A percentile compares a stretch with the other conserved stretches of the same genome.
These are phyloP conservation scores for Plutomurus gul DNA, from an alignment of 1,140 invertebrate species.

Conservation along the genomic window DNA sequence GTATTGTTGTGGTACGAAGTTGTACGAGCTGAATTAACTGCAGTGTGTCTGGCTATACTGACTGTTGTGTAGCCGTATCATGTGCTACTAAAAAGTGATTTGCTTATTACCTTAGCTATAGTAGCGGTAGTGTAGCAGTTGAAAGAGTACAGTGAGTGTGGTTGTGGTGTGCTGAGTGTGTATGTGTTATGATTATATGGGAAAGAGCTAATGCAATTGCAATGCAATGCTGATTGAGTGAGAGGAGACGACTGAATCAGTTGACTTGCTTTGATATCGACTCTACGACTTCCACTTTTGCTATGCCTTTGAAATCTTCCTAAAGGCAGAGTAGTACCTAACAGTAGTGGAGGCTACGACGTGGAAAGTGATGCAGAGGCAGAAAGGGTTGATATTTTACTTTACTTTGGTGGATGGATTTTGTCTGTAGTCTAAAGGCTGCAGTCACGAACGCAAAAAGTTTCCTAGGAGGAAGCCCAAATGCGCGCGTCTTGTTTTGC, in stretches of 20 bases:
- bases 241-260: constrained; percentile 15
- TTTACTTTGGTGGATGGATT: background rate
- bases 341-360: background rate
- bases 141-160: too few species aligned
- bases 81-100: constrained; percentile 8
- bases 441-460: background rate
- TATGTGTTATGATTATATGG: constrained; percentile 11
- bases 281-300: constrained; percentile 7
- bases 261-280: constrained; percentile 26
- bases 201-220: constrained; percentile 1
- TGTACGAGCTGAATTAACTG: constrained; percentile 2
- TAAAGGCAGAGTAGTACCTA: constrained; percentile 9
- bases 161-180: background rate
- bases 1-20: constrained; percentile 5
- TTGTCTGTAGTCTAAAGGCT: background rate
- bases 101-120: too few species aligned
- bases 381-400: constrained; percentile 7
- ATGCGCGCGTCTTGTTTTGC: too few species aligned
- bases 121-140: too few species aligned
- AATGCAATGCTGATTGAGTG: constrained; percentile 16
- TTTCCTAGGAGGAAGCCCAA: background rate
- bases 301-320: constrained; percentile 17
- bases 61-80: background rate
- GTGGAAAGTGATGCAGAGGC: background rate
- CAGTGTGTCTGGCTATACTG: background rate